Base-by-base conservation (phyloP, 2,113 vertebrate genomes). In the Pseudonaja textilis region DNA sequence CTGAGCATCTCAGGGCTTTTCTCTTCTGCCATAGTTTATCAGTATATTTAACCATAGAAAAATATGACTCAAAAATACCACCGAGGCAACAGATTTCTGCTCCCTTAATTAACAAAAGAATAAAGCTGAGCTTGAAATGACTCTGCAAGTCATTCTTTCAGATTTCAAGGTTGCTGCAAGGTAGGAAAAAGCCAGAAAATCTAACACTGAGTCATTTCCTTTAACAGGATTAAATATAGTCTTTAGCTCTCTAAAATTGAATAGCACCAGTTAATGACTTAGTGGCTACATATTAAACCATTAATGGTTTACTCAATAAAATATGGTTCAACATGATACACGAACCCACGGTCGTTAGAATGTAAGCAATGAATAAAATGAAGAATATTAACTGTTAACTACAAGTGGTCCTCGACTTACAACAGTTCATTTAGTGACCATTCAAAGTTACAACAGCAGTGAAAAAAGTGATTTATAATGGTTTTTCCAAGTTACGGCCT, bases 101-200 rank as follows among this genome's bases (percentile, higher is more conserved):
- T 94, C 92, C 50, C 42, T 1, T 95, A 95, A 96, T 94, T 96
- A 92, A 69, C 94, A 93, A 93, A 91, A 92, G 52, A 91, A 93
- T 93, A 95, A 95, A 95, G 93, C 74, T 92, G 91, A 93, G 85
- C 12, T 3, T 95, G 95, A 96, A 96, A 95, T 96, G 93, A 93
- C 88, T 93, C 94, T 90, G 2, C 92, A 25, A 95, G 94, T 64
- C 93, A 85, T 95, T 91, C 91, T 81, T 88, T 95, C 96, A 96
- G 50, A 89, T 95, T 93, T 94, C 85, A 92, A 96, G 91, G 93
- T 39, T 89, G 92, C n/a, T 59, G 23, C 11, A 39, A 45, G 89
- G 14, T 29, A 47, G 93, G 39, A n/a, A 92, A 64, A 1, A 47
- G 0, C 47, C 90, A 50, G 52, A 85, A 90, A 20, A 0, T 5